These are phyloP conservation scores for Eulemur rubriventer DNA, from an alignment of 2,797 vertebrate genomes.

Conservation along the genomic window DNA sequence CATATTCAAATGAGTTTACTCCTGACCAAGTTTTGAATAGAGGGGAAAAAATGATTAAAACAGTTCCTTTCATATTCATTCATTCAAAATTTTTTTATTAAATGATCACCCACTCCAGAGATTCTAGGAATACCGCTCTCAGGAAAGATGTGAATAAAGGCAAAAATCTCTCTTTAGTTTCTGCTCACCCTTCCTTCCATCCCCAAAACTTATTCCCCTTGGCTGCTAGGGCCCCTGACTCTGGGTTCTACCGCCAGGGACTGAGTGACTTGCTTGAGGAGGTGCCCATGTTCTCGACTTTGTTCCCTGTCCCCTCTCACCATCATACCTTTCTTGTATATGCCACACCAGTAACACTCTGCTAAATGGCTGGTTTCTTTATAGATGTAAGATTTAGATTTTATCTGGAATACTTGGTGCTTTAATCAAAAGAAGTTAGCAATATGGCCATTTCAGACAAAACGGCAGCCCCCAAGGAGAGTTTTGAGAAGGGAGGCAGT, in stretches of 20 bases:
- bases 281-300: neutral
- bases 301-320: too few relatives aligned
- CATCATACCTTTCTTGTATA: neutral
- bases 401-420: neutral
- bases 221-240: neutral
- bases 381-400: neutral
- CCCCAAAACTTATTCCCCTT: neutral
- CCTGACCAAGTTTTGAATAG: neutral
- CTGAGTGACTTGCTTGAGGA: neutral
- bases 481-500: neutral
- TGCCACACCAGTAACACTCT: neutral
- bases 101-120: neutral
- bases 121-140: neutral
- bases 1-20: slow-evolving; percentile 5
- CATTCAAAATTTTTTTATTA: neutral
- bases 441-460: neutral
- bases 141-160: neutral
- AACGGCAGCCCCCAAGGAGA: neutral
- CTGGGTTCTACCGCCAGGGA: neutral
- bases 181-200: neutral
- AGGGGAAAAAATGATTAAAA: neutral
- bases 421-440: neutral
- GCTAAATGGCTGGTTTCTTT: neutral
- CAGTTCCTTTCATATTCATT: slow-evolving; percentile 13
- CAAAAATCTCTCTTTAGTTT: neutral